Percentiles rank a stretch among this genome's conserved stretches.
phyloP scores from a whole-genome alignment of 2,888 invertebrate species.

The Dione juno region DNA sequence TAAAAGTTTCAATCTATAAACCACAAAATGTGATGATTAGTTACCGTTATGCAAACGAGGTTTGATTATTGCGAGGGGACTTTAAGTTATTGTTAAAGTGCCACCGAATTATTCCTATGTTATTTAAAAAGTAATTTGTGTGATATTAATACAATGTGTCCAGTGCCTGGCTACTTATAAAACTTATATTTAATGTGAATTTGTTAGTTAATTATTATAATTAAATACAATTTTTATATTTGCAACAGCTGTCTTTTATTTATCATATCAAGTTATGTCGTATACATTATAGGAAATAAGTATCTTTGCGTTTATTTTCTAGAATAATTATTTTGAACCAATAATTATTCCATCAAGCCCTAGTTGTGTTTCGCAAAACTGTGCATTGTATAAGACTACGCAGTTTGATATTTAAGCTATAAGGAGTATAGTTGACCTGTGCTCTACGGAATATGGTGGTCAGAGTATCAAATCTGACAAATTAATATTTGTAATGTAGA shows the following conservation, averaged over 20 bases:
- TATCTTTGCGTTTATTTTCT: too few species aligned
- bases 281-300: too few species aligned
- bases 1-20: constrained; percentile 14
- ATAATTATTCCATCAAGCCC: too few species aligned
- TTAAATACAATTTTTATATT: constrained; percentile 66
- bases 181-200: constrained; percentile 49
- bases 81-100: constrained; percentile 40
- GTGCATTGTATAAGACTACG: too few species aligned
- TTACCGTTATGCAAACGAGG: constrained; percentile 36
- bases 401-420: too few species aligned
- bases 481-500: too few species aligned
- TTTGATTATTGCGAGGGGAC: constrained; percentile 26
- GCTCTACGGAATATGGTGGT: too few species aligned
- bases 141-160: constrained; percentile 60
- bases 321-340: too few species aligned
- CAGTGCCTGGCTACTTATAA: constrained; percentile 60
- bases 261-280: too few species aligned
- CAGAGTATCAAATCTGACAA: too few species aligned
- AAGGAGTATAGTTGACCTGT: too few species aligned
- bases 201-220: constrained; percentile 65
- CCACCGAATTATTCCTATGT: constrained; percentile 24
- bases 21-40: constrained; percentile 36
- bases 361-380: too few species aligned
- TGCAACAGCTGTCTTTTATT: constrained; percentile 52
- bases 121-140: constrained; percentile 53